Conservation (phyloP, 1,140 invertebrate genomes). For the Leptopilina clavipes region DNA sequence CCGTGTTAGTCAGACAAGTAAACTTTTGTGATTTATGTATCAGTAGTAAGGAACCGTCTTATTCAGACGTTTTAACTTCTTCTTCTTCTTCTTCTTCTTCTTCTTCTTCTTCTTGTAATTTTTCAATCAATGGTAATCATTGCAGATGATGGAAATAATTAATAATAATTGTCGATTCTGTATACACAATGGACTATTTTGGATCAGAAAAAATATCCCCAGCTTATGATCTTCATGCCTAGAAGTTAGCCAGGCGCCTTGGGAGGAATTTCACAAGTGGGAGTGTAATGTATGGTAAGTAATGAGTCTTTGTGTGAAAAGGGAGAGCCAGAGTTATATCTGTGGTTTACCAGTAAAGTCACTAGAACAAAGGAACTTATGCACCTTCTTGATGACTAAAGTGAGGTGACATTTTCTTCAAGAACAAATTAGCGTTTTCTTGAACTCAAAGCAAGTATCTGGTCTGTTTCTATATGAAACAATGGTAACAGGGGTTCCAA, state of each 20-base stretch:
- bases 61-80: too few species aligned
- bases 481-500: background rate
- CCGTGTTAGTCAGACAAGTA: too few species aligned
- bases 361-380: background rate
- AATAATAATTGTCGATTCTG: too few species aligned
- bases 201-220: too few species aligned
- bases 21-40: too few species aligned
- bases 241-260: background rate
- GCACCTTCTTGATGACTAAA: background rate
- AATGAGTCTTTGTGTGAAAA: background rate
- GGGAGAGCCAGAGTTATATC: conserved; percentile 30
- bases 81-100: too few species aligned
- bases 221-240: too few species aligned
- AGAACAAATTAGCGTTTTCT: conserved; percentile 22
- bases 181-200: too few species aligned
- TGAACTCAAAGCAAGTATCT: background rate
- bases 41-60: too few species aligned
- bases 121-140: too few species aligned
- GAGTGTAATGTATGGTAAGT: conserved; percentile 1
- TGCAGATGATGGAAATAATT: too few species aligned
- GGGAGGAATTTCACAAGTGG: background rate
- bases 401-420: conserved; percentile 24
- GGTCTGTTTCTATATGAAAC: conserved; percentile 15
- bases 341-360: background rate
- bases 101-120: too few species aligned